Percentiles rank a stretch among this genome's conserved stretches.
phyloP scores from a whole-genome alignment of 2,888 invertebrate genomes.

The Abrostola tripartita region DNA sequence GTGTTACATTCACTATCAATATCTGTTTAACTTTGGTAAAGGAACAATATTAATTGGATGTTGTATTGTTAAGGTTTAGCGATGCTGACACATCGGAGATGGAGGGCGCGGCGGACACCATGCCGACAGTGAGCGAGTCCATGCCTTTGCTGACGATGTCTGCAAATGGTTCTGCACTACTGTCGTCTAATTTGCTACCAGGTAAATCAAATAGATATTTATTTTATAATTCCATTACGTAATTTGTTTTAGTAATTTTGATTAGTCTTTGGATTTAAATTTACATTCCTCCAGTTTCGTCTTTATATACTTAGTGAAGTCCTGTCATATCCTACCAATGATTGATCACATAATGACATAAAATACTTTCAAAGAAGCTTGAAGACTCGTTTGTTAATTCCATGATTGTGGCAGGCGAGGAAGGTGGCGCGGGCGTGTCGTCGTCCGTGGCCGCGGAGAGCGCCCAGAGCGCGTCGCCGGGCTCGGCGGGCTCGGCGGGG shows the following conservation, averaged over 20 bases:
- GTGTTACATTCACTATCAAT: slow-evolving; percentile 50
- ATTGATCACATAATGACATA: too few species aligned
- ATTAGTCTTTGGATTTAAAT: too few species aligned
- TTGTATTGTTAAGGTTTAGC: slow-evolving; percentile 69
- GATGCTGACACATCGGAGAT: slow-evolving; percentile 85
- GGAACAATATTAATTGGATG: neutral
- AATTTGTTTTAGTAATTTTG: too few species aligned
- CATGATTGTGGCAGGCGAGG: slow-evolving; percentile 64
- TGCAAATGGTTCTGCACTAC: slow-evolving; percentile 78
- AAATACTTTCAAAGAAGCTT: neutral
- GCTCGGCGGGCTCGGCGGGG: slow-evolving; percentile 49
- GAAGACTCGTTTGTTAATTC: neutral
- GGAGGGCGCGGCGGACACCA: slow-evolving; percentile 80
- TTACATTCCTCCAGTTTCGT: too few species aligned
- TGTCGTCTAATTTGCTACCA: slow-evolving; percentile 76
- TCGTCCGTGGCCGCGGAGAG: slow-evolving; percentile 69
- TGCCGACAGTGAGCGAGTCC: slow-evolving; percentile 81
- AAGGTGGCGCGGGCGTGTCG: slow-evolving; percentile 74
- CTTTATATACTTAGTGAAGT: too few species aligned
- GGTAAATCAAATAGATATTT: slow-evolving; percentile 58
- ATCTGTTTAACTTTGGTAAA: neutral
- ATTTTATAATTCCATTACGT: neutral
- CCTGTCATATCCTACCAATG: too few species aligned
- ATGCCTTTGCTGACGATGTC: slow-evolving; percentile 79
- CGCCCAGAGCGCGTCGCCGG: slow-evolving; percentile 71